Base-by-base conservation (phyloP, 2,113 vertebrate genomes). In the Seriola dumerili region DNA sequence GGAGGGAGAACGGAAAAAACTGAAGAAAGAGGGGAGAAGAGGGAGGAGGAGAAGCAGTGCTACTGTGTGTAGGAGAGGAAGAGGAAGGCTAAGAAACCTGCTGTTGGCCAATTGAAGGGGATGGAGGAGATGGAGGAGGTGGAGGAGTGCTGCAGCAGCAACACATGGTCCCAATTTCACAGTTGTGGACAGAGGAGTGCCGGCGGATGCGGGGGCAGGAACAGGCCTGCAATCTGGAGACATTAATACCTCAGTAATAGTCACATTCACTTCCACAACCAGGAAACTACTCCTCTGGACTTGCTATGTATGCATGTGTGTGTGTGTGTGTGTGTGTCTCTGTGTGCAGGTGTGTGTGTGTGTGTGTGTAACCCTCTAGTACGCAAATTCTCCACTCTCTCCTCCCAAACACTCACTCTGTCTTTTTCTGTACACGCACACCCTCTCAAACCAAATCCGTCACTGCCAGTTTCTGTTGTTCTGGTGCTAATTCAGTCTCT, bases 131-230 rank as follows among this genome's bases (percentile, higher is more conserved):
- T 71, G 25, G 69, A 72, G 6, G 62, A 58, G 40, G 57, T 48
- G n/a, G 68, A 54, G 36, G 83, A 76, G 55, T 55, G 65, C 70
- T 63, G 75, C 54, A 62, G 68, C 55, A 72, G 17, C 67, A 89
- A 94, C 94, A 95, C 93, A 95, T 95, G 94, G 92, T 94, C 92
- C 92, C 91, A 95, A 95, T 95, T 95, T 95, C 83, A 94, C 70
- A 84, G 93, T 83, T 91, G 92, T 92, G 89, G 88, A 91, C 4
- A 71, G 85, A 91, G 86, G 85, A 91, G 86, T 79, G 84, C 71
- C 72, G 79, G 88, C 91, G 87, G 92, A 93, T 92, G 89, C 80
- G 36, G 80, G 79, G 88, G 81, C 87, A 87, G 88, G 87, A 90
- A 88, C 78, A 93, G 87, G 71, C 85, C 72, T 88, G 74, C 91